Evolutionary conservation across 2,888 invertebrate species (phyloP).

Genomic region (Oasisia sp.): DNA sequence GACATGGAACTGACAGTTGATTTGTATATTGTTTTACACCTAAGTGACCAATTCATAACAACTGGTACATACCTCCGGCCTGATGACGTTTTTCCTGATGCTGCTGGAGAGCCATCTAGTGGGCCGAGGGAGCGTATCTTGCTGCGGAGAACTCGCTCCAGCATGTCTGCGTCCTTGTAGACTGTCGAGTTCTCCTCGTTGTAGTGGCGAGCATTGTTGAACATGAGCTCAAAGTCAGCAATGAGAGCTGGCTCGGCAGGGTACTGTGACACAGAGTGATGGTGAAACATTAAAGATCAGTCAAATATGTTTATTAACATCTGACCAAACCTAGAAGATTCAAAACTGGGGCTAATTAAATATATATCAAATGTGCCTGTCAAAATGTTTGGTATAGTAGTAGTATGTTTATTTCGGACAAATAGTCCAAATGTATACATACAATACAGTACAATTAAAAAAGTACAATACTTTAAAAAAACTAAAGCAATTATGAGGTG

Average conservation of each 20-base stretch:
- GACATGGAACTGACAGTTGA: not conserved
- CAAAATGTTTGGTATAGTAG: too few species aligned
- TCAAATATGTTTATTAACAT: not conserved
- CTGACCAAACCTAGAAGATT: not conserved
- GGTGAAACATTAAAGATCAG: not conserved
- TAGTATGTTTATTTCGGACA: too few species aligned
- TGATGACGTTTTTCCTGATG: not conserved
- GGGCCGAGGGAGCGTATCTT: slow-evolving; percentile 70
- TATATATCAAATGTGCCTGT: too few species aligned
- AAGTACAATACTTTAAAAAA: too few species aligned
- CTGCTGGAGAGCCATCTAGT: slow-evolving; percentile 33
- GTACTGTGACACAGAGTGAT: slow-evolving; percentile 65
- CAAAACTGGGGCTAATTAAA: too few species aligned
- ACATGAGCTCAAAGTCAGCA: slow-evolving; percentile 85
- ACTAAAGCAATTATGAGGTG: too few species aligned
- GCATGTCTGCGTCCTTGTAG: slow-evolving; percentile 89
- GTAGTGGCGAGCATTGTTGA: slow-evolving; percentile 94
- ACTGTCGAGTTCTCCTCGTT: slow-evolving; percentile 97
- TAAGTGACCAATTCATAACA: not conserved
- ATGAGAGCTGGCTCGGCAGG: slow-evolving; percentile 72
- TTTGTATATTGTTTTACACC: not conserved
- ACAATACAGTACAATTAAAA: too few species aligned
- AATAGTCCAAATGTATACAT: too few species aligned
- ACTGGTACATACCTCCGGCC: not conserved
- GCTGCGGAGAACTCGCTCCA: slow-evolving; percentile 86